Base-by-base conservation (phyloP, 92 coral and sea anemone species). In the Epizoanthus fatuus region DNA sequence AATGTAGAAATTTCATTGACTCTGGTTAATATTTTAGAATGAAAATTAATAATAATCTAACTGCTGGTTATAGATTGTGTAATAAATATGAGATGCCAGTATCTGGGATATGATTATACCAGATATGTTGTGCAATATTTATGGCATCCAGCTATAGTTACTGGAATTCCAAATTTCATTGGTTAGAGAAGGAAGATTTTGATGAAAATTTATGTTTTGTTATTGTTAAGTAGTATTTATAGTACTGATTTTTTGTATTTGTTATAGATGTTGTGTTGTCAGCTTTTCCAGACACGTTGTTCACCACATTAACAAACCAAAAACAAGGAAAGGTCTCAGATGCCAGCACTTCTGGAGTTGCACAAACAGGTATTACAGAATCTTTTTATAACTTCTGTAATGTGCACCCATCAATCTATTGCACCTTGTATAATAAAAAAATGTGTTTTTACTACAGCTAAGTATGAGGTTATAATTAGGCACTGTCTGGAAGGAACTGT, bases 281-380 rank as follows among this genome's bases (percentile, higher is more conserved):
- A 16, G 91, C 93, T 4, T 86, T 93, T 35, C 99, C 98, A 32
- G 99, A 96, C 81, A 96, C 99, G 16, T 77, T 96, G 56, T 96
- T 96, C 44, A 95, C 99, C 3, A 84, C 94, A 37, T 53, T 87
- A 22, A 82, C 74, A 16, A 90, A 90, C 54, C 79, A 56, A 44
- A 45, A 60, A 14, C 75, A 63, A 72, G 81, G 70, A 17, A 62
- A 39, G 42, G 58, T 69, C 7, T 20, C 86, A 57, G 55, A 40
- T 35, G 7, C 70, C 3, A 42, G 42, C 8, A 57, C 81, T 7
- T 60, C 81, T 38, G 29, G 69, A 3, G 35, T 77, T 42, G 70
- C 69, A 19, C 39, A 68, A 60, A 59, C 82, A 77, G 82, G 82
- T 77, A 75, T 3, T 10, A 47, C 10, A 47, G 9, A 47, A 47